Evolutionary conservation across 2,888 invertebrate species (phyloP), one percentile per base, ranked within the genome.

Genomic region (Timandra comae): DNA sequence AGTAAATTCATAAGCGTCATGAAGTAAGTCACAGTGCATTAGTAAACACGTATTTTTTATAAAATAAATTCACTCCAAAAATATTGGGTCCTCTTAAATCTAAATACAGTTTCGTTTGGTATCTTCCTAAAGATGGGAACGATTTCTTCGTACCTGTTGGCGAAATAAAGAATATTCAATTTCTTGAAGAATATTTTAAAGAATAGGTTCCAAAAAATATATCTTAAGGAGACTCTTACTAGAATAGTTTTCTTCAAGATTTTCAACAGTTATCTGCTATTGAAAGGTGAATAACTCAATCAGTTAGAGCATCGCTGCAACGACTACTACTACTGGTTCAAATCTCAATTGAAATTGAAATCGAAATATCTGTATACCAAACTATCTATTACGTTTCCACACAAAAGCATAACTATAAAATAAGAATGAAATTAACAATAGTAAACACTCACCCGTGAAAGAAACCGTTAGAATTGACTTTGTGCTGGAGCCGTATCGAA

Each of bases 391-490:
- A n/a, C n/a, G n/a, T 8, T 3, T 9, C 12, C n/a, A 20, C 7
- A 21, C 21, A 8, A n/a, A 16, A 7, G n/a, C 11, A 16, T 26
- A 31, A 20, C 16, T 13, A 7, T 12, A 8, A 12, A 24, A 20
- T 7, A 23, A 10, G 8, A 24, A 32, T 21, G 4, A 33, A 30
- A 39, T 34, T 31, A 31, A 30, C 29, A 33, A 20, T 12, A 32
- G n/a, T n/a, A n/a, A n/a, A n/a, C 5, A 41, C 75, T 77, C 52
- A 84, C 85, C 82, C 80, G 60, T 43, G 71, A 66, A 49, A 80
- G 53, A 58, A 79, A 74, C 55, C 62, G 80, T 71, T 85, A 85
- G 79, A 85, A 82, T 72, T 85, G 85, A 69, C 79, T 85, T 47
- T 82, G 84, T 6, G 74, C 60, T 13, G 78, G 70, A 12, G 73